Evolutionary conservation across 1,140 invertebrate genomes (phyloP), one percentile per base, ranked within the genome.

Genomic region (Tetragnatha versicolor): DNA sequence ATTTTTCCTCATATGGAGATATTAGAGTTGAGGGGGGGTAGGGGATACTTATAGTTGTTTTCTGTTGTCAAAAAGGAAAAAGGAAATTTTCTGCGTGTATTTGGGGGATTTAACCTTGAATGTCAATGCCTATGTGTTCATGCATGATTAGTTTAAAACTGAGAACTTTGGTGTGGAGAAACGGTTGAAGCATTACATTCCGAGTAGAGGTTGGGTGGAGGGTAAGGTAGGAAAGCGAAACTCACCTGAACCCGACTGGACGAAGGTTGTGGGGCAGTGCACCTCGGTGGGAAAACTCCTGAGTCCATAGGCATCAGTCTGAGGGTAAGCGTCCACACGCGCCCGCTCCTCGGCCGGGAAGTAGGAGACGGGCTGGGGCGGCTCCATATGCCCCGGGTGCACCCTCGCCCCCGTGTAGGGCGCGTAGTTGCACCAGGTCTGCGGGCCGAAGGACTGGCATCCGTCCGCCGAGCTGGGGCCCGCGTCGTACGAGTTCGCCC

Each of bases 261-360:
- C 91, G 82, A 93, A 94, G 2, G 92, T 91, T 79, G 91, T 91
- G 73, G 92, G 91, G 22, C 91, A 90, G 75, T 93, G 91, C 14
- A 91, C 88, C 82, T 93, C 92, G 2, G 92, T 89, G 31, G 87
- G 88, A 83, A 93, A 93, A 86, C 91, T 93, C 81, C 92, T 88
- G 10, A 93, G 88, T 14, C 72, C 72, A 84, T 94, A 93, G 29
- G 91, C 88, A 82, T 93, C 91, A 83, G 78, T 51, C 33, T 93
- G 91, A 7, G 73, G 60, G 37, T 73, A 73, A 3, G 90, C 89
- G 85, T 93, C 93, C 89, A 42, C 89, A 88, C 86, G 88, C 87
- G 66, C 79, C 79, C 91, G 88, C 53, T 90, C 89, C 82, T 92
- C 91, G 20, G 91, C 89, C 39, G 85, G 82, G 31, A 77, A 77